Evolutionary conservation across 2,888 invertebrate species (phyloP), one percentile per base, ranked within the genome.

Genomic region (Hirtodrosophila trivittata): DNA sequence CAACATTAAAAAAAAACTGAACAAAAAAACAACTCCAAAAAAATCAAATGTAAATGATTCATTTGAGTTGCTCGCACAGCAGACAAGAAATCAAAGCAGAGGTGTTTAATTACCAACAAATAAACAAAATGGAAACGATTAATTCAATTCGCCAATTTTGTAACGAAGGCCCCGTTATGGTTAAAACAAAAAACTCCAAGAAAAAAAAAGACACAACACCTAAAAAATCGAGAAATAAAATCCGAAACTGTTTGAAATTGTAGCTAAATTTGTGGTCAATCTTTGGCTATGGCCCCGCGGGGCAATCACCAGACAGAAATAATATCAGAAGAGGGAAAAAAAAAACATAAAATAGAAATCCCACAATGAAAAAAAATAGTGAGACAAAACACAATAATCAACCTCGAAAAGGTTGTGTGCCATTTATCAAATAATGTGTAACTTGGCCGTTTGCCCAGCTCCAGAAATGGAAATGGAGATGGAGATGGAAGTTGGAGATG

Each of bases 91-190:
- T 83, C 86, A 86, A 72, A 86, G 82, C 86, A 83, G 76, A 87
- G 87, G 85, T 87, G 85, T 85, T 85, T 85, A 87, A 85, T 85
- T 87, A 86, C 85, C 87, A 87, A 86, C 83, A 87, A 87, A 87
- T 87, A 87, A 85, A 83, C 86, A 86, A 87, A 83, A 87, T 83
- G 75, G 71, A 86, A 86, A 70, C 83, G 76, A 86, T 87, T 86
- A 85, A 85, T 87, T 87, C 77, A 85, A 86, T 80, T 86, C 77
- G 81, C 86, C 77, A 87, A 87, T 86, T 85, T 76, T 68, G 64
- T 67, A 77, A 75, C 65, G 71, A 70, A 76, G 81, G 73, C 73
- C 76, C 74, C 84, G 86, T 78, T 82, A 86, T 83, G 84, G 84
- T 71, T 57, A 50, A 65, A 60, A 32, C 12, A 52, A 26, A 57